phyloP scores from a whole-genome alignment of 2,797 vertebrate genomes.

The Myotis vivesi region DNA sequence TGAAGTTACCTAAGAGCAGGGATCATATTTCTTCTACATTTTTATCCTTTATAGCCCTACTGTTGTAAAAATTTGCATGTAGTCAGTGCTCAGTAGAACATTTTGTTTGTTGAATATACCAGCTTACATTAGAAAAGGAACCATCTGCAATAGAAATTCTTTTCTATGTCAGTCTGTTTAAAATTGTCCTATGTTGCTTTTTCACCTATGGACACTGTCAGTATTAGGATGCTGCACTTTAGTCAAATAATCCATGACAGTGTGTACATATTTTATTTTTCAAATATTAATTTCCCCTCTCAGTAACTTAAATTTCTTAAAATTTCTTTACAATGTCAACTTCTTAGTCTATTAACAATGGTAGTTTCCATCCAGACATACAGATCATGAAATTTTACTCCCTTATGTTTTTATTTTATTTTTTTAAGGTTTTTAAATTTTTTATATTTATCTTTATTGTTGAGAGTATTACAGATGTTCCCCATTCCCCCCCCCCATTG shows the following conservation, averaged over 20 bases:
- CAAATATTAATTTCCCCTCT: conserved; percentile 40
- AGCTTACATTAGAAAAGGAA: conserved; percentile 50
- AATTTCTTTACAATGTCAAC: background rate
- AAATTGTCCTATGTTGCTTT: conserved; percentile 37
- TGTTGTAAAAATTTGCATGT: background rate
- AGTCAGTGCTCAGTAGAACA: background rate
- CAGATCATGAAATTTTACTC: conserved; percentile 4
- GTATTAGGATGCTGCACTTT: background rate
- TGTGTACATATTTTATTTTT: conserved; percentile 30
- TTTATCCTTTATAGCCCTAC: background rate
- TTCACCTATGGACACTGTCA: background rate
- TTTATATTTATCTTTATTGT: background rate
- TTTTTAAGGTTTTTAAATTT: background rate
- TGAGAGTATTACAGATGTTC: background rate
- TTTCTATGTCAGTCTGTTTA: background rate
- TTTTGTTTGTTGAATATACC: conserved; percentile 20
- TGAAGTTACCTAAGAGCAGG: background rate
- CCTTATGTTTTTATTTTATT: conserved; percentile 6
- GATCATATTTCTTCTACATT: background rate
- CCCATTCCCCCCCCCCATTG: background rate
- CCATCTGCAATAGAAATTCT: background rate
- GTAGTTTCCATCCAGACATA: background rate
- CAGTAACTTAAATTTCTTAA: conserved; percentile 31
- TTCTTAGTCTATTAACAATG: conserved; percentile 35
- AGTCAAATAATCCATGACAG: background rate